Conservation (phyloP, 2,888 invertebrate genomes). For the Frankliniella intonsa region DNA sequence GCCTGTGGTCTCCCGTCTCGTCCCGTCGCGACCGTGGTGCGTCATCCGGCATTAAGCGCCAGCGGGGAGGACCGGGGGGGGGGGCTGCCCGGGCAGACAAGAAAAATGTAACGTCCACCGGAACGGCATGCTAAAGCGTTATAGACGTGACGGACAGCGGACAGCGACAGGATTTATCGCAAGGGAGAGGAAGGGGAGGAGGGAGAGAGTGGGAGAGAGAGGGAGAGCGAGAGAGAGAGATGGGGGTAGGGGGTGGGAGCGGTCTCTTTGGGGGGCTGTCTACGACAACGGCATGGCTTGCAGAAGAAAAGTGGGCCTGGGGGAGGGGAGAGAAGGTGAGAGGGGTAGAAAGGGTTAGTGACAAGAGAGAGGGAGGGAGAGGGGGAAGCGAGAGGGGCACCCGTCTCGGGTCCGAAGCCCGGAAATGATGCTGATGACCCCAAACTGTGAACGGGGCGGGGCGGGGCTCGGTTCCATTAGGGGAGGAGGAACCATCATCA, state of each 20-base stretch:
- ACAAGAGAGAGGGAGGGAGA: not conserved
- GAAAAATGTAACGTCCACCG: too few species aligned
- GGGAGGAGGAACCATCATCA: not conserved
- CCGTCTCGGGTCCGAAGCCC: not conserved
- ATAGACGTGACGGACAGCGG: not conserved
- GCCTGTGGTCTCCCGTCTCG: not conserved
- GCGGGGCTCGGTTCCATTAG: not conserved
- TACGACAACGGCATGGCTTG: not conserved
- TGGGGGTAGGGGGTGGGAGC: not conserved
- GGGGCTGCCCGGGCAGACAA: too few species aligned
- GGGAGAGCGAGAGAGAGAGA: not conserved
- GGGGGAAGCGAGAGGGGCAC: not conserved
- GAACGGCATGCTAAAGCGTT: not conserved
- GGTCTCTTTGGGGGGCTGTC: not conserved
- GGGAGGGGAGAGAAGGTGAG: not conserved
- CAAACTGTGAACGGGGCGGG: not conserved
- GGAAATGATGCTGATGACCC: constrained; percentile 10
- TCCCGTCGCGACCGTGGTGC: not conserved
- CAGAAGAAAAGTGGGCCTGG: not conserved
- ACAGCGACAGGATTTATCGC: not conserved
- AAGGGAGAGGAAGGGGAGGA: not conserved
- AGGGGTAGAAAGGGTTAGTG: not conserved
- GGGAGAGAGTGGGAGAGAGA: not conserved
- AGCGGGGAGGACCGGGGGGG: too few species aligned
- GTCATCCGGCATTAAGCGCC: too few species aligned